phyloP scores from a whole-genome alignment of 2,888 invertebrate species.

The Cylloceria caligata region DNA sequence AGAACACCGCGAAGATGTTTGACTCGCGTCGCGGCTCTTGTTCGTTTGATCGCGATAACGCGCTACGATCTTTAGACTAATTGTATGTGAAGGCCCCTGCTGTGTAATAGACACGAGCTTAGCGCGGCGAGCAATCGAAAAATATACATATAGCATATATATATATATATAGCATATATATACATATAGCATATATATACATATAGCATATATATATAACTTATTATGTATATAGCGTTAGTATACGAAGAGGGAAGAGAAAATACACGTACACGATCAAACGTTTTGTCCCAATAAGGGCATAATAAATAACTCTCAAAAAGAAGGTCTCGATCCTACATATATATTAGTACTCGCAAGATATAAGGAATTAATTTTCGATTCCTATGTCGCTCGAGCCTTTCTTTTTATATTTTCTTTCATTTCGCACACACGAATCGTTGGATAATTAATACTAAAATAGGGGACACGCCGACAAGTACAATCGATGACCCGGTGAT shows the following conservation, averaged over 20 bases:
- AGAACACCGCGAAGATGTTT: conserved; percentile 6
- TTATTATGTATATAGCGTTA: conserved; percentile 22
- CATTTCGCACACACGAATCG: conserved; percentile 32
- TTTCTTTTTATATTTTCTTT: conserved; percentile 3
- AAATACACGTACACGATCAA: conserved; percentile 59
- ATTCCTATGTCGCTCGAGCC: conserved; percentile 18
- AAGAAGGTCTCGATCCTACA: conserved; percentile 32
- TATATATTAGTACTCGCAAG: not conserved
- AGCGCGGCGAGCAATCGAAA: conserved; percentile 40
- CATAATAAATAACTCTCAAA: conserved; percentile 64
- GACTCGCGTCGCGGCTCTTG: not conserved
- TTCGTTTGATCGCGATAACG: not conserved
- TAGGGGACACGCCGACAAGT: not conserved
- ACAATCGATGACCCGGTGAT: conserved; percentile 10
- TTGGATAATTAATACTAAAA: conserved; percentile 43
- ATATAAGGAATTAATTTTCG: not conserved
- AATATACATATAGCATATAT: conserved; percentile 48
- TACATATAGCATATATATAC: conserved; percentile 11
- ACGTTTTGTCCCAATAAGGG: conserved; percentile 58
- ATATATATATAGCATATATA: conserved; percentile 5
- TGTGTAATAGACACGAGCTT: conserved; percentile 46
- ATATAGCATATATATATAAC: conserved; percentile 42
- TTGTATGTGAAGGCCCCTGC: conserved; percentile 37
- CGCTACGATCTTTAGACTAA: conserved; percentile 24
- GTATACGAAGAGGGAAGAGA: conserved; percentile 44